Evolutionary conservation across 2,888 invertebrate genomes (phyloP).

Genomic region (Ormyrus pomaceus): DNA sequence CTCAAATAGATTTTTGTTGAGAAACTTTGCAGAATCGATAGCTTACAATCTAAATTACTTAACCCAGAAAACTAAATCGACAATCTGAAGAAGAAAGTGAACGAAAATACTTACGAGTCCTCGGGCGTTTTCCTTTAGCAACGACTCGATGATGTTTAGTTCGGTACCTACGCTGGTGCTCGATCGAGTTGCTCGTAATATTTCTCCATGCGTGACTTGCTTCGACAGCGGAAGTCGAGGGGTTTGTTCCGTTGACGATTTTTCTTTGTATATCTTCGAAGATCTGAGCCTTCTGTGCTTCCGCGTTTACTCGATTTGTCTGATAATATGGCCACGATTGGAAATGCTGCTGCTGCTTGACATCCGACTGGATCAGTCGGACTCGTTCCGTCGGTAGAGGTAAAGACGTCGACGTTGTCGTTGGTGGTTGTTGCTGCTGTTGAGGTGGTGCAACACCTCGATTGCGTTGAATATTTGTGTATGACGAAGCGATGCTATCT

Average conservation of each 20-base stretch:
- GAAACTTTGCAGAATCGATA: no score
- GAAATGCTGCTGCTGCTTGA: conserved; percentile 12
- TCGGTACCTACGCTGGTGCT: conserved; percentile 69
- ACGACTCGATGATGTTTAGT: conserved; percentile 70
- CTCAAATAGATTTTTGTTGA: no score
- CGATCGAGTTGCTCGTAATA: conserved; percentile 50
- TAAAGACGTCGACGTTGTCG: conserved; percentile 53
- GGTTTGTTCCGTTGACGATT: conserved; percentile 63
- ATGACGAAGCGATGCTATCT: conserved; percentile 70
- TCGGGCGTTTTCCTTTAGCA: conserved; percentile 69
- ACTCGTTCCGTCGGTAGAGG: conserved; percentile 1
- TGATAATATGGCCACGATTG: conserved; percentile 66
- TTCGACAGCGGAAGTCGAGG: conserved; percentile 49
- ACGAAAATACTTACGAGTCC: conserved; percentile 66
- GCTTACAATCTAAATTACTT: no score
- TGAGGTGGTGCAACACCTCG: conserved; percentile 55
- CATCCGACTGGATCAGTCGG: not conserved
- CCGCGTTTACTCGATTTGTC: conserved; percentile 58
- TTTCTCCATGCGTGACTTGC: conserved; percentile 58
- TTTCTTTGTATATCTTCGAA: conserved; percentile 69
- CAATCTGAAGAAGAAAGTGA: not conserved
- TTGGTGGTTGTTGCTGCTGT: conserved; percentile 5
- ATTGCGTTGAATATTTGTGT: conserved; percentile 64
- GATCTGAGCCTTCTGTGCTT: conserved; percentile 66
- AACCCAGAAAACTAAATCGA: no score